Evolutionary conservation across 53 echinoderm and acorn worm genomes (phyloP).

Genomic region (Henricia sp.): DNA sequence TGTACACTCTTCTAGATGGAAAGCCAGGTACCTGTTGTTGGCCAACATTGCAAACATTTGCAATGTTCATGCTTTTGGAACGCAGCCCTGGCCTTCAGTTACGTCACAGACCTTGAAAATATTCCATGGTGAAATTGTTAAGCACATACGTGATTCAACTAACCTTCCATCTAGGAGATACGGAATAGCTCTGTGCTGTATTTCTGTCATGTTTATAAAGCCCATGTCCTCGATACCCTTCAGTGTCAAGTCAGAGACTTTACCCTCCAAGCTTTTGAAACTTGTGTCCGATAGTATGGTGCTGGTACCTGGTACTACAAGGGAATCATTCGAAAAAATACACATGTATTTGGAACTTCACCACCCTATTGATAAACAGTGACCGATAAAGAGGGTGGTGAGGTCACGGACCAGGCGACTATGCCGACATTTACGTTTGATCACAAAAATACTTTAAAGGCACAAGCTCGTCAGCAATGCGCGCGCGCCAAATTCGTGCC

Average conservation of each 20-base stretch:
- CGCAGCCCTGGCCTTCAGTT: too few relatives aligned
- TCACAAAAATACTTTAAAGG: too few relatives aligned
- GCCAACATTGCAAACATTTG: too few relatives aligned
- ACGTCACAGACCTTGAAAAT: too few relatives aligned
- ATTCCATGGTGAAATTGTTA: too few relatives aligned
- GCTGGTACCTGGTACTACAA: slow-evolving; percentile 66
- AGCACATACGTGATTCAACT: too few relatives aligned
- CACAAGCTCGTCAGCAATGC: too few relatives aligned
- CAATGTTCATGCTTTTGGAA: too few relatives aligned
- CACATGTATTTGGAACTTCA: too few relatives aligned
- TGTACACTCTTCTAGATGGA: too few relatives aligned
- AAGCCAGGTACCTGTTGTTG: too few relatives aligned
- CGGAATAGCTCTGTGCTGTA: slow-evolving; percentile 89
- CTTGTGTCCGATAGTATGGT: slow-evolving; percentile 81
- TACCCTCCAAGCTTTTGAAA: slow-evolving; percentile 79
- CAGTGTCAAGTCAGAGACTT: slow-evolving; percentile 88
- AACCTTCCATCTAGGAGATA: slow-evolving; percentile 96
- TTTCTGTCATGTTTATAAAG: slow-evolving; percentile 98
- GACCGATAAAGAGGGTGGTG: neutral
- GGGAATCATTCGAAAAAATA: neutral
- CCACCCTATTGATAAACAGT: neutral
- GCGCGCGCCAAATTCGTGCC: too few relatives aligned
- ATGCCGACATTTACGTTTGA: neutral
- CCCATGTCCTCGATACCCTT: slow-evolving; percentile 90
- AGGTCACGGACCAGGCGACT: neutral